Evolutionary conservation across 2,797 vertebrate species (phyloP), one percentile per base, ranked within the genome.

Genomic region (Helicolenus hilgendorfi): DNA sequence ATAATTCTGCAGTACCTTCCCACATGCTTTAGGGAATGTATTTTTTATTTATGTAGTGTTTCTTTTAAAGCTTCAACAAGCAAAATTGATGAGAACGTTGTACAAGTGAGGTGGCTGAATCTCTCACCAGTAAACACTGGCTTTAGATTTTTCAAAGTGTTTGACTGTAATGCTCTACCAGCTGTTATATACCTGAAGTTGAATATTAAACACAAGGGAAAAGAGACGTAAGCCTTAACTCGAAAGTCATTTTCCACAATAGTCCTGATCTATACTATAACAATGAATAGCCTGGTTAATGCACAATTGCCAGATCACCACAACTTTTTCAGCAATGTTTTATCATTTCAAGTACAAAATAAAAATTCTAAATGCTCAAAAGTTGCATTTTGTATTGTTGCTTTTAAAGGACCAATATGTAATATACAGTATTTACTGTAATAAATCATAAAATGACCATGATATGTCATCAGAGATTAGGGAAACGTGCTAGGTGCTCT

Each of bases 41-140:
- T 26, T 74, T 53, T 78, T 82, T 73, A 72, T 89, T 88, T 91
- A 75, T 86, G 15, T 69, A 7, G 69, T 67, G 6, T 62, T 64
- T 86, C 10, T 41, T 81, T 69, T 83, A 4, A 90, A 85, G 64
- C 24, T 58, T 49, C 31, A 72, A 76, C 4, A 74, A 68, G 33
- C 22, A 22, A 20, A 64, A 26, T 65, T 45, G 26, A 60, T 64
- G 20, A 41, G 13, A 74, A 76, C 33, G 41, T 27, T 69, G 11
- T 58, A 20, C 22, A 59, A 15, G 13, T 8, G 26, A 31, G 4
- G 22, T 77, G 63, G 20, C 38, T 67, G 14, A 35, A 14, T 79
- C 85, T 69, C 24, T 67, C 10, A 63, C n/a, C 4, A 63, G 18
- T 62, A 36, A 83, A 72, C 13, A 71, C 27, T 53, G 53, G 20